phyloP scores from a whole-genome alignment of 2,888 invertebrate genomes.

The Polietes domitor region DNA sequence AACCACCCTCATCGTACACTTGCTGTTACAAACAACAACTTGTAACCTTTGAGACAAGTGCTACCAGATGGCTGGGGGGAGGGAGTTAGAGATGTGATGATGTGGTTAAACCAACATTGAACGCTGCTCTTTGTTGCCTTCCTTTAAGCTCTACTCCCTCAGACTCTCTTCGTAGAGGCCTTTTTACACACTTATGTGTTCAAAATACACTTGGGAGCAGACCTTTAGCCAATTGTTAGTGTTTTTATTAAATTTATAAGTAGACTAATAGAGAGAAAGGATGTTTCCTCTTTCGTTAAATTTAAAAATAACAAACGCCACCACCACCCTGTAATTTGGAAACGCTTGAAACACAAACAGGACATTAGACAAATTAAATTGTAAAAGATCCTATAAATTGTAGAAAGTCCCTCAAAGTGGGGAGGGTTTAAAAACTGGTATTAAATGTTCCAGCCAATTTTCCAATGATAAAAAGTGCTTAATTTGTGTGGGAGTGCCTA shows the following conservation, averaged over 20 bases:
- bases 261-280: conserved; percentile 10
- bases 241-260: conserved; percentile 20
- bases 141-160: background rate
- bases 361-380: too few species aligned
- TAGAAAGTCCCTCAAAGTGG: too few species aligned
- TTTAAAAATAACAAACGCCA: background rate
- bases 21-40: background rate
- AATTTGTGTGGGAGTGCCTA: too few species aligned
- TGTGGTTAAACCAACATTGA: conserved; percentile 9
- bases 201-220: background rate
- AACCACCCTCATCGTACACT: conserved; percentile 1
- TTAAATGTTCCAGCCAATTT: too few species aligned
- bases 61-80: background rate
- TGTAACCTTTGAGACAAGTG: conserved; percentile 11
- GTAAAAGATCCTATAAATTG: too few species aligned
- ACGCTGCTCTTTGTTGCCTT: background rate
- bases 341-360: too few species aligned
- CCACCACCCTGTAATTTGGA: too few species aligned
- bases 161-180: background rate
- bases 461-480: too few species aligned
- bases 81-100: background rate
- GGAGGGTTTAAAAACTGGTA: too few species aligned
- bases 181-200: background rate
- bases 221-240: background rate
- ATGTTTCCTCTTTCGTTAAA: too few species aligned